These are phyloP conservation scores for Osedax fenrisi DNA, from an alignment of 2,888 invertebrate genomes.

Conservation along the genomic window DNA sequence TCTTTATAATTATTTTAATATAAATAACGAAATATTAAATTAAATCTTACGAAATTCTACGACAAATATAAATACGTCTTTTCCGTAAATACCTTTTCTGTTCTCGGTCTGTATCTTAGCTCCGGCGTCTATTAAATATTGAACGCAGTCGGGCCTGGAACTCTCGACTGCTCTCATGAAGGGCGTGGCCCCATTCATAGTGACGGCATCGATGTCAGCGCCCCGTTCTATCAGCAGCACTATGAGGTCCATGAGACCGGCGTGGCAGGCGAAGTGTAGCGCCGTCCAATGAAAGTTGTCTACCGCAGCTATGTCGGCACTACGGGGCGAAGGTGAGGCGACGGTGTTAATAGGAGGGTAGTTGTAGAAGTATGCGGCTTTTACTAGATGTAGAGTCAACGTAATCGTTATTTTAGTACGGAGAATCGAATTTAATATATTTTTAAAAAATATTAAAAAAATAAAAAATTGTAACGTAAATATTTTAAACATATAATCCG, in stretches of 20 bases:
- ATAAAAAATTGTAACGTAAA: too few relatives aligned
- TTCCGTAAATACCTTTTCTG: slow-evolving; percentile 49
- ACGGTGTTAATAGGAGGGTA: background rate
- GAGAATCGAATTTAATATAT: too few relatives aligned
- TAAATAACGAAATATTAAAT: too few relatives aligned
- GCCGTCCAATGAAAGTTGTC: slow-evolving; percentile 52
- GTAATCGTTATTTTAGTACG: too few relatives aligned
- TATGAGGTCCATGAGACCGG: slow-evolving; percentile 48
- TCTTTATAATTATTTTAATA: too few relatives aligned
- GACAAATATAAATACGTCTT: too few relatives aligned
- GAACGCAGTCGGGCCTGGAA: slow-evolving; percentile 46
- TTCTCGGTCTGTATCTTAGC: slow-evolving; percentile 48
- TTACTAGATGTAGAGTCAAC: too few relatives aligned
- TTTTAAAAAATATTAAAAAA: too few relatives aligned
- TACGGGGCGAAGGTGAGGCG: too few relatives aligned
- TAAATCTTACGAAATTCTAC: too few relatives aligned
- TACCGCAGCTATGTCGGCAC: slow-evolving; percentile 37
- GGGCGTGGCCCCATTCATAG: slow-evolving; percentile 50
- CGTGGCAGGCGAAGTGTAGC: slow-evolving; percentile 50
- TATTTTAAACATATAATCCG: too few relatives aligned
- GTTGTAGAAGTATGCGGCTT: too few relatives aligned
- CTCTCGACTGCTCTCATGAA: slow-evolving; percentile 50
- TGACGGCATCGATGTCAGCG: slow-evolving; percentile 46
- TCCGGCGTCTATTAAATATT: slow-evolving; percentile 46
- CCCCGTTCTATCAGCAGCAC: slow-evolving; percentile 46